Evolutionary conservation across 2,113 vertebrate species (phyloP), one percentile per base, ranked within the genome.

Genomic region (Sinocyclocheilus anophthalmus): DNA sequence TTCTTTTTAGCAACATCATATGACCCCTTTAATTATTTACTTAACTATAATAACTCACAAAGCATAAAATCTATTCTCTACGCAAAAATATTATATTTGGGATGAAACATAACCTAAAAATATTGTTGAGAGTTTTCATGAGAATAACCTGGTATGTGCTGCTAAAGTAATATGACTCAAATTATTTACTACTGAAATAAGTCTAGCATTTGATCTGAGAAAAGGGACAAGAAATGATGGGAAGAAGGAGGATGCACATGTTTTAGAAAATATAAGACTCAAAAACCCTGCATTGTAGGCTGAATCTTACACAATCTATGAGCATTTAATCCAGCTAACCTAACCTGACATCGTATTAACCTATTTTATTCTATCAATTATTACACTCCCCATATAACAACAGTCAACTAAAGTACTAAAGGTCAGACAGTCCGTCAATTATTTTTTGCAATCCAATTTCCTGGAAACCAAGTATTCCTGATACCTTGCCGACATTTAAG

Each of bases 401-500:
- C 30, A 61, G 55, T 24, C 33, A 39, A 39, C 20, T 61, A 9
- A 59, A 80, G 30, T 59, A n/a, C 22, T n/a, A 61, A 61, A 80
- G 55, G 77, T 61, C 77, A 61, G 77, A 61, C 6, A 14, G 55
- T 59, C 77, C 12, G n/a, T 75, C 42, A 16, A 48, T 76, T 76
- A 1, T 50, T 26, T 76, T 48, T 50, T 24, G 45, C 9, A 33
- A 33, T 75, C 42, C 11, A 75, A 4, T 48, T n/a, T 26, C 42
- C 42, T 48, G 22, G 22, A 75, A 75, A 75, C 22, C 42, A 45
- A 78, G 76, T 22, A 55, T 37, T 37, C 11, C 33, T 39, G 30
- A 80, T 80, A 5, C 59, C 33, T 48, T 42, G 20, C 79, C 30
- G 79, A 81, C 79, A 81, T 81, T 81, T 65, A 67, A 81, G 2